These are phyloP conservation scores for Dryobotodes eremita DNA, from an alignment of 2,888 invertebrate genomes.

Conservation along the genomic window DNA sequence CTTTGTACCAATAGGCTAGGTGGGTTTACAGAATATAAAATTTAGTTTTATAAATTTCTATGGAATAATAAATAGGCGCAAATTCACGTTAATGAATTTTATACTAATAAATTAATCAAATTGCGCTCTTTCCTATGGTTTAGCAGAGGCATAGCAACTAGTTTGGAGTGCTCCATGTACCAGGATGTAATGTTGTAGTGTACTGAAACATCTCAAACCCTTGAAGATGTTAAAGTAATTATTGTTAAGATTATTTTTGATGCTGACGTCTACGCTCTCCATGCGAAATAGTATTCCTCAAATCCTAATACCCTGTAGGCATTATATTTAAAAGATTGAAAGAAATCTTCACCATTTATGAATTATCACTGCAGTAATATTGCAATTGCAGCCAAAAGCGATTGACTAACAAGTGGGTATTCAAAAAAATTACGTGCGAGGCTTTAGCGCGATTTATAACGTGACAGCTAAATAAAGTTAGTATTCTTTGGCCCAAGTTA, in stretches of 20 bases:
- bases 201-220: neutral
- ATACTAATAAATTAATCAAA: neutral
- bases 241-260: constrained; percentile 5
- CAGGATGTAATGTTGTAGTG: constrained; percentile 1
- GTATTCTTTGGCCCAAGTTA: neutral
- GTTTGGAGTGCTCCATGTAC: constrained; percentile 12
- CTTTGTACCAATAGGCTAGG: neutral
- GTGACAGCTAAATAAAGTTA: neutral
- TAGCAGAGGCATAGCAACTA: constrained; percentile 19
- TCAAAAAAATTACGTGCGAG: neutral
- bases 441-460: neutral
- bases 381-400: neutral
- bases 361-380: constrained; percentile 21
- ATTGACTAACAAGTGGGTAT: neutral
- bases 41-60: neutral
- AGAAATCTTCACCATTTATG: neutral
- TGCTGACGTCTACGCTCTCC: constrained; percentile 34
- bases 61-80: neutral
- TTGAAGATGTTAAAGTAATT: constrained; percentile 7
- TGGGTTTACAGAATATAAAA: constrained; percentile 2
- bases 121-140: constrained; percentile 10
- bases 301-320: constrained; percentile 32
- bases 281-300: constrained; percentile 51
- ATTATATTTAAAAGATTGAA: constrained; percentile 11
- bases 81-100: neutral